A percentile compares a stretch with the other conserved stretches of the same genome.
Evolutionary conservation across 2,888 invertebrate genomes (phyloP).

Genomic region (Caenorhabditis virilis): DNA sequence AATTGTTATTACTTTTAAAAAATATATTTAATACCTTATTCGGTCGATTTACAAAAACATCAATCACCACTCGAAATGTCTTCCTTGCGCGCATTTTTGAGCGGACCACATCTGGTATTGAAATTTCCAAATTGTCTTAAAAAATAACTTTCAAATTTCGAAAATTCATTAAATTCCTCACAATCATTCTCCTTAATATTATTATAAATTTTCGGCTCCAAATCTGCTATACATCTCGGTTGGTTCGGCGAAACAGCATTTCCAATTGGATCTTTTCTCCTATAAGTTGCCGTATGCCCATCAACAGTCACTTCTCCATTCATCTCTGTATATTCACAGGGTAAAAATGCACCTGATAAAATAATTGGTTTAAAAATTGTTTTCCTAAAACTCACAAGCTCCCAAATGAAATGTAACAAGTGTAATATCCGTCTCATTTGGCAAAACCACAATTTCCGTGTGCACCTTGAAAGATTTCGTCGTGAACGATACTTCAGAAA

Average conservation of each 20-base stretch:
- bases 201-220: slow-evolving; percentile 14
- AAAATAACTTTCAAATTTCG: not conserved
- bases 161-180: no score
- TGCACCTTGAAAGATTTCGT: slow-evolving; percentile 41
- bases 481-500: slow-evolving; percentile 29
- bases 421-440: slow-evolving; percentile 35
- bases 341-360: slow-evolving; percentile 10
- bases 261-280: slow-evolving; percentile 13
- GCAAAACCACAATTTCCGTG: slow-evolving; percentile 57
- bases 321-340: slow-evolving; percentile 1
- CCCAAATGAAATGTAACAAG: slow-evolving; percentile 54
- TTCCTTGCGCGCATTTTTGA: slow-evolving; percentile 23
- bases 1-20: no score
- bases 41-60: slow-evolving; percentile 48
- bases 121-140: slow-evolving; percentile 40
- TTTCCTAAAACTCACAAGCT: no score
- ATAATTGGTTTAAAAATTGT: no score
- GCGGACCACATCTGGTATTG: slow-evolving; percentile 45
- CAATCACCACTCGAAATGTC: slow-evolving; percentile 44
- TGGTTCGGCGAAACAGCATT: slow-evolving; percentile 5
- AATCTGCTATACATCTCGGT: slow-evolving; percentile 17
- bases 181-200: slow-evolving; percentile 34
- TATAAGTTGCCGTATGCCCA: slow-evolving; percentile 7
- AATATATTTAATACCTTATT: slow-evolving; percentile 29
- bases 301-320: slow-evolving; percentile 14